Percentiles rank a stretch among this genome's conserved stretches.
Conservation (phyloP, 2,888 invertebrate species). For the Leucophenga maculata region DNA sequence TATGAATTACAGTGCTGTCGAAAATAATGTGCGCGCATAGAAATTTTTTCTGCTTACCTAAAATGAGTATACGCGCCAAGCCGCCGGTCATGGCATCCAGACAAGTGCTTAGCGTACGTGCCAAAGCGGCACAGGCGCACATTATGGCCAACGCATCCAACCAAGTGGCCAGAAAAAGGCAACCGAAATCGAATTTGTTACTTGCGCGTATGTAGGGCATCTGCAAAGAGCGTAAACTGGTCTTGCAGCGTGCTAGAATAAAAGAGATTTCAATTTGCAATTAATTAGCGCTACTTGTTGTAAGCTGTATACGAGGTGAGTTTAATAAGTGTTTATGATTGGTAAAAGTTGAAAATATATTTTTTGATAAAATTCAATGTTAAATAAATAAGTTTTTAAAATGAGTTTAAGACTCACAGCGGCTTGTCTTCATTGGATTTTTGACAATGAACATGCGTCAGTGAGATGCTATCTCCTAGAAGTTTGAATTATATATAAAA, state of each 20-base stretch:
- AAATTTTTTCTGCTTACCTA: slow-evolving; percentile 65
- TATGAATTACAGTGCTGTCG: slow-evolving; percentile 29
- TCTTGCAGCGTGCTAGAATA: slow-evolving; percentile 68
- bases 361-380: too few species aligned
- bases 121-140: slow-evolving; percentile 74
- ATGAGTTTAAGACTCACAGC: too few species aligned
- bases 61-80: slow-evolving; percentile 74
- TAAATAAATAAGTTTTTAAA: too few species aligned
- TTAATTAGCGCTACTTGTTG: background rate
- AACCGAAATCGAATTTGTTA: slow-evolving; percentile 72
- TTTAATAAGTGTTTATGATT: background rate
- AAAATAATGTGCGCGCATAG: slow-evolving; percentile 30
- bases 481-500: too few species aligned
- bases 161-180: slow-evolving; percentile 74
- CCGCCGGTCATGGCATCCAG: slow-evolving; percentile 76
- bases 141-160: slow-evolving; percentile 74
- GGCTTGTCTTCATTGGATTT: too few species aligned
- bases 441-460: too few species aligned
- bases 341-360: too few species aligned
- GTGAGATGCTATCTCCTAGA: too few species aligned
- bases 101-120: slow-evolving; percentile 75
- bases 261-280: slow-evolving; percentile 7
- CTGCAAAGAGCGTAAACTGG: slow-evolving; percentile 69
- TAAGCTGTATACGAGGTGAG: background rate
- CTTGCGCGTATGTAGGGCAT: slow-evolving; percentile 72